phyloP scores from a whole-genome alignment of 2,797 vertebrate genomes.

The Martes flavigula region DNA sequence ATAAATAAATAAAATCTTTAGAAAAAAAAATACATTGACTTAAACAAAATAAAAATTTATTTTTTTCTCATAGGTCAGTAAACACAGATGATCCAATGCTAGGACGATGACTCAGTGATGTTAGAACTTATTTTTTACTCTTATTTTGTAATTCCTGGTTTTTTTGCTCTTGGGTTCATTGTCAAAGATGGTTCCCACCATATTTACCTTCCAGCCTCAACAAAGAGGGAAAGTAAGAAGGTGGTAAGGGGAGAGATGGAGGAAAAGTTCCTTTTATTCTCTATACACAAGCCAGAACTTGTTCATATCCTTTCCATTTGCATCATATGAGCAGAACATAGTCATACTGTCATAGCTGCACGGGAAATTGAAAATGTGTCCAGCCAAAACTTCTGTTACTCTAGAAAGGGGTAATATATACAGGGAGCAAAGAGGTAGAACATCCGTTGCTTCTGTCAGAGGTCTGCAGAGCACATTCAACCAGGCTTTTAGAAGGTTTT shows the following conservation, averaged over 20 bases:
- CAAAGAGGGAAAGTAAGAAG: not conserved
- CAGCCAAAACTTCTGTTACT: not conserved
- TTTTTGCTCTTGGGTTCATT: not conserved
- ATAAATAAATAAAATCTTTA: too few species aligned
- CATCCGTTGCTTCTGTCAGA: not conserved
- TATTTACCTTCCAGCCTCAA: not conserved
- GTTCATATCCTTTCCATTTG: not conserved
- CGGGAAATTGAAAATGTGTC: not conserved
- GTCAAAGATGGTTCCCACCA: not conserved
- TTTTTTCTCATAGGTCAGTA: not conserved
- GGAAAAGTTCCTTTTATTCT: constrained; percentile 8
- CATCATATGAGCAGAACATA: not conserved
- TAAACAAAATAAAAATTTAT: not conserved
- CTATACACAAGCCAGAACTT: not conserved
- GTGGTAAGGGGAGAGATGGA: not conserved
- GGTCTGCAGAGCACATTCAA: not conserved
- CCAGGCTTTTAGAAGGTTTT: not conserved
- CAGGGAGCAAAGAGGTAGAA: not conserved
- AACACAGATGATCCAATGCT: not conserved
- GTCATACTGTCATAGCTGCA: not conserved
- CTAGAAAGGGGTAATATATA: not conserved
- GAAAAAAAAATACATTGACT: not conserved
- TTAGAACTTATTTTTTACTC: not conserved
- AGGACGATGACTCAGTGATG: not conserved
- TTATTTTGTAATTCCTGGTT: not conserved